Evolutionary conservation across 2,888 invertebrate genomes (phyloP).

Genomic region (Choreutis nemorana): DNA sequence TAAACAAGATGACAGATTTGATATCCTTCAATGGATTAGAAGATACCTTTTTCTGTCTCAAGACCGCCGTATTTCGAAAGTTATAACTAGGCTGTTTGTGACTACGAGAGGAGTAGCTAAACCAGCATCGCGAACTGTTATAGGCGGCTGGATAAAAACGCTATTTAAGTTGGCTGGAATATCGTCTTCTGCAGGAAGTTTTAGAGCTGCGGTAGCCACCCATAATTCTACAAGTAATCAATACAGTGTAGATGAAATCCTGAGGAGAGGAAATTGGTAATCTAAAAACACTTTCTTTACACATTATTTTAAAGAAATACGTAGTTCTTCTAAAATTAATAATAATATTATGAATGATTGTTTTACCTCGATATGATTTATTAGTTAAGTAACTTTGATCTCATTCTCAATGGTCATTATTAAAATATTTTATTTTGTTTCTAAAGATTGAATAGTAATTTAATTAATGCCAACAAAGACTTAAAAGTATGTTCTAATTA

Average conservation of each 20-base stretch:
- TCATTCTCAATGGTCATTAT: background rate
- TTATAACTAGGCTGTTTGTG: conserved; percentile 3
- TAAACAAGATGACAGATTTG: background rate
- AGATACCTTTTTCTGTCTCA: conserved; percentile 1
- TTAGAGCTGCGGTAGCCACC: conserved; percentile 7
- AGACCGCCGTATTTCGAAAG: background rate
- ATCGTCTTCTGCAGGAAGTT: conserved; percentile 5
- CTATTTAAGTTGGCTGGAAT: conserved; percentile 1
- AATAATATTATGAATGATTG: background rate
- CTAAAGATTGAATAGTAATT: no score
- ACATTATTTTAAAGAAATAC: conserved; percentile 6
- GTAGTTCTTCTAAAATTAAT: background rate
- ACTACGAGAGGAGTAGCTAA: conserved; percentile 4
- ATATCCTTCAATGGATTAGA: conserved; percentile 3
- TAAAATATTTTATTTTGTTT: background rate
- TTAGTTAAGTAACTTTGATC: background rate
- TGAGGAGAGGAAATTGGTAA: conserved; percentile 7
- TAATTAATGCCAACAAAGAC: no score
- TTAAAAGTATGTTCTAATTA: no score
- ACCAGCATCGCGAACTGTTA: conserved; percentile 1
- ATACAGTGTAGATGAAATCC: conserved; percentile 5
- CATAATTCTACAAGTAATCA: conserved; percentile 4
- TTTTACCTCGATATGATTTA: background rate
- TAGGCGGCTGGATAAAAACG: conserved; percentile 2
- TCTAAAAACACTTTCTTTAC: conserved; percentile 7